These are phyloP conservation scores for Saimiri boliviensis DNA, from an alignment of 2,113 vertebrate species.

Conservation along the genomic window DNA sequence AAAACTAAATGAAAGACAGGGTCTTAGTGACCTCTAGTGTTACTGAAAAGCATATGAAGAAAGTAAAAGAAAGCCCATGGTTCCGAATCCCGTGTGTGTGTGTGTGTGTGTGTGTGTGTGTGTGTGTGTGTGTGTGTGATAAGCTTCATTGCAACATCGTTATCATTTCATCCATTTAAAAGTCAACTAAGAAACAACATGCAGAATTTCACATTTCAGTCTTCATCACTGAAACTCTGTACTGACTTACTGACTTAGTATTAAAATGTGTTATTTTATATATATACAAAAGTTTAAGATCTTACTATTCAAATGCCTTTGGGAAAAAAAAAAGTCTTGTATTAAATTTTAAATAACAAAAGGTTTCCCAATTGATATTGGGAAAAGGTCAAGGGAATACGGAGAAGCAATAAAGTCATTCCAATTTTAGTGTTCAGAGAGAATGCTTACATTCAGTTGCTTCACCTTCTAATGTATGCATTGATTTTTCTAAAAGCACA, in stretches of 20 bases:
- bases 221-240: not conserved
- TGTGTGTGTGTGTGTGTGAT: not conserved
- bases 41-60: not conserved
- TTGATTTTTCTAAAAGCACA: slow-evolving; percentile 78
- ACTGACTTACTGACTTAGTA: not conserved
- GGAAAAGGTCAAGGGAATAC: slow-evolving; percentile 62
- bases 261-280: slow-evolving; percentile 30
- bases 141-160: not conserved
- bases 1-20: slow-evolving; percentile 19
- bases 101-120: too few relatives aligned
- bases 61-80: not conserved
- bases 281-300: not conserved
- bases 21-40: slow-evolving; percentile 85
- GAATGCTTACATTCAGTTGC: slow-evolving; percentile 45
- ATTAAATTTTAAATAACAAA: slow-evolving; percentile 59
- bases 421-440: slow-evolving; percentile 44
- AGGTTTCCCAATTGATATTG: slow-evolving; percentile 43
- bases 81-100: not conserved
- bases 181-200: slow-evolving; percentile 20
- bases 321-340: not conserved
- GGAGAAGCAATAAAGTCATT: slow-evolving; percentile 52
- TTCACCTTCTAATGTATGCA: slow-evolving; percentile 74
- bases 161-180: not conserved
- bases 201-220: not conserved
- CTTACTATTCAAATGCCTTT: slow-evolving; percentile 44